Conservation (phyloP, 2,113 vertebrate genomes). For the Bubo scandiacus region DNA sequence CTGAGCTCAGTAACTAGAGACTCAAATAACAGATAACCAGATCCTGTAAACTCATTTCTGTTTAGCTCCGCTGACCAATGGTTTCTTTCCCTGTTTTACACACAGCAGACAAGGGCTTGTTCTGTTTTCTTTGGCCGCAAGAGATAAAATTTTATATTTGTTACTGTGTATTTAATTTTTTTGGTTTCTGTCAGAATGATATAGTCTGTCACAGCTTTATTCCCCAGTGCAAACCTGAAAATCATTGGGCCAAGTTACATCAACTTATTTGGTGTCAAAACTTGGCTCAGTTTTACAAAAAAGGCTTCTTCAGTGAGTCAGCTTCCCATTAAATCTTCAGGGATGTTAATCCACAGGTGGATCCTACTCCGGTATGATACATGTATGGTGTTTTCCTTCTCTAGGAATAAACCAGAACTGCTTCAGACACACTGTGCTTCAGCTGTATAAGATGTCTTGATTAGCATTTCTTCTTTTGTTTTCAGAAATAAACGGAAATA, state of each 20-base stretch:
- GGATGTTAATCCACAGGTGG: neutral
- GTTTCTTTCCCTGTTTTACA: neutral
- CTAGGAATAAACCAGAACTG: neutral
- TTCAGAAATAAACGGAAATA: neutral
- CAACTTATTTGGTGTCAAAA: conserved; percentile 7
- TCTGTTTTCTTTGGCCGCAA: neutral
- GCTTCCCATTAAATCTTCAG: neutral
- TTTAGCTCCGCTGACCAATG: neutral
- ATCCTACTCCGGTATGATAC: neutral
- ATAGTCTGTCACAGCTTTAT: neutral
- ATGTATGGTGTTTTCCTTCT: neutral
- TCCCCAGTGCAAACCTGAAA: conserved; percentile 2
- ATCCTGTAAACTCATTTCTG: neutral
- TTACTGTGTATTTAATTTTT: conserved; percentile 1
- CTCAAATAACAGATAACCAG: neutral
- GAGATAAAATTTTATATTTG: neutral
- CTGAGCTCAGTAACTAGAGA: neutral
- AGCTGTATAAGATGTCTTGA: neutral
- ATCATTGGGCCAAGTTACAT: neutral
- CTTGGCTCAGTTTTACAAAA: neutral
- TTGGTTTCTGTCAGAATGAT: neutral
- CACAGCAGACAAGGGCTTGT: neutral
- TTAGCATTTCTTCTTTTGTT: conserved; percentile 12
- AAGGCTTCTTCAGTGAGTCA: neutral
- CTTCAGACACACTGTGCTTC: neutral